Conservation (phyloP, 2,888 invertebrate genomes). For the Drosophila barbarae region DNA sequence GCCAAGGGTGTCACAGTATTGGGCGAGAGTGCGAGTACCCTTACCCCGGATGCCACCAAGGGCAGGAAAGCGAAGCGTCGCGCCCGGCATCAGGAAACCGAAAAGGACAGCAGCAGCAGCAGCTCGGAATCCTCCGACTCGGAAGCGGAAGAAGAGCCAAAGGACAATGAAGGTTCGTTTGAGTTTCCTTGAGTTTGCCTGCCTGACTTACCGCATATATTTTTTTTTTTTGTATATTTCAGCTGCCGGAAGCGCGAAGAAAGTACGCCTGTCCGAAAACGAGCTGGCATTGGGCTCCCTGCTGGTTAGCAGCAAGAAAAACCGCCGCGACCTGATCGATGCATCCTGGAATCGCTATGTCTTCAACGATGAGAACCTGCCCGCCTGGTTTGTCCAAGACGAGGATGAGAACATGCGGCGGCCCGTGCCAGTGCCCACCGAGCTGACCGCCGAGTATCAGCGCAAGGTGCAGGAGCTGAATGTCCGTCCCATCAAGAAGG, state of each 20-base stretch:
- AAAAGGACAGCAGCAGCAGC: slow-evolving; percentile 42
- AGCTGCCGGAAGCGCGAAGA: slow-evolving; percentile 79
- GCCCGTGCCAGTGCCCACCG: slow-evolving; percentile 91
- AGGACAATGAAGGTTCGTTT: slow-evolving; percentile 54
- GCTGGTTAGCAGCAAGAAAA: slow-evolving; percentile 93
- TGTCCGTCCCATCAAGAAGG: slow-evolving; percentile 97
- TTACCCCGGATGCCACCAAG: slow-evolving; percentile 25
- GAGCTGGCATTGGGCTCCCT: slow-evolving; percentile 95
- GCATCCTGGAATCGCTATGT: slow-evolving; percentile 95
- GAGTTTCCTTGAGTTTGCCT: neutral
- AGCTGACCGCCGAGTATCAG: slow-evolving; percentile 91
- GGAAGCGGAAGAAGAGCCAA: slow-evolving; percentile 62
- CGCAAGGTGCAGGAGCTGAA: slow-evolving; percentile 92
- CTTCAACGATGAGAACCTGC: slow-evolving; percentile 94
- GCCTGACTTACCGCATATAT: slow-evolving; percentile 3
- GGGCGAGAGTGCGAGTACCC: slow-evolving; percentile 67
- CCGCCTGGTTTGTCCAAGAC: slow-evolving; percentile 97
- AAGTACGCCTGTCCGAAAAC: slow-evolving; percentile 88
- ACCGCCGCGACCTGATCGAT: slow-evolving; percentile 93
- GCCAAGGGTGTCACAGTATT: slow-evolving; percentile 83
- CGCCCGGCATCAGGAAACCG: slow-evolving; percentile 65
- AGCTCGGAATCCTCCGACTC: slow-evolving; percentile 69
- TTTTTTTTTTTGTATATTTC: neutral
- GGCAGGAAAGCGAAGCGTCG: slow-evolving; percentile 78
- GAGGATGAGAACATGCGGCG: slow-evolving; percentile 94